Conservation (phyloP, 2,113 vertebrate species). For the Rattus norvegicus region GRCr8 NC_086023.1:70777501-70778000, state of each 20-base stretch:
- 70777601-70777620: neutral
- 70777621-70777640: neutral
- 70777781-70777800: neutral
- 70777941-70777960: neutral
- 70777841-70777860: conserved; percentile 21
- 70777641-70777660: neutral
- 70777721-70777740: neutral
- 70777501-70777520: neutral
- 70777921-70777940: conserved; percentile 4
- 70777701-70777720: conserved; percentile 1
- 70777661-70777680: neutral
- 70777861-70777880: conserved; percentile 28
- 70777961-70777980: conserved; percentile 38
- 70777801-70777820: neutral
- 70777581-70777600: neutral
- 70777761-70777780: neutral
- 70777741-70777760: neutral
- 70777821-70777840: neutral
- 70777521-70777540: neutral
- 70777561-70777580: neutral
- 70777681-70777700: neutral
- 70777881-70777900: neutral
- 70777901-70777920: neutral
- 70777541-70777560: neutral
- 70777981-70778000: neutral